Percentiles rank a stretch among this genome's conserved stretches.
These are phyloP conservation scores for Stenchaetothrips biformis DNA, from an alignment of 2,888 invertebrate genomes.

Conservation along the genomic window DNA sequence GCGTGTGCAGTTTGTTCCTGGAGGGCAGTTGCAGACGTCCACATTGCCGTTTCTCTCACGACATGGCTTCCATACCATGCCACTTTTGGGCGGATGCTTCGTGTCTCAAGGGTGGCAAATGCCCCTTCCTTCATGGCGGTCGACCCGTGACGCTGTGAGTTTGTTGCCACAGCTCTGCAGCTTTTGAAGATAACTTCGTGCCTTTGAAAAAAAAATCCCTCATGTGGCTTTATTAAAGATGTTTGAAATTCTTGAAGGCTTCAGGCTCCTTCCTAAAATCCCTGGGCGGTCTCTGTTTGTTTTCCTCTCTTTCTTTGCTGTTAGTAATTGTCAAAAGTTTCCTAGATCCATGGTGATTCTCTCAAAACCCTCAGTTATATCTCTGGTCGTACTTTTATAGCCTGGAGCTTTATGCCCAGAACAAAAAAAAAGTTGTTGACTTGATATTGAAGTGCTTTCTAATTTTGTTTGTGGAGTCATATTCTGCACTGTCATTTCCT, in stretches of 20 bases:
- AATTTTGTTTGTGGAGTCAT: neutral
- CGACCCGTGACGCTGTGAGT: constrained; percentile 11
- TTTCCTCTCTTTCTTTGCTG: neutral
- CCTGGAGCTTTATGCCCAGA: neutral
- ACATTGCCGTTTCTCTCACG: constrained; percentile 50
- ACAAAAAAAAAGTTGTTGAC: neutral
- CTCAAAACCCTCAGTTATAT: too few species aligned
- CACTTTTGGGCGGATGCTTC: constrained; percentile 49
- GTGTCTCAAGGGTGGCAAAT: constrained; percentile 47
- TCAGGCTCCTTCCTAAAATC: neutral
- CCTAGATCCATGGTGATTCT: too few species aligned
- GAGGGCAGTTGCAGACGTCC: constrained; percentile 48
- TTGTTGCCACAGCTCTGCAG: constrained; percentile 16
- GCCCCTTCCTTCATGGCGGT: constrained; percentile 39
- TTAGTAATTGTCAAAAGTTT: too few species aligned
- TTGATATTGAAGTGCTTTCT: neutral
- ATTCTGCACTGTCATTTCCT: too few species aligned
- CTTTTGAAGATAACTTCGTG: neutral
- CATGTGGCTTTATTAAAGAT: too few species aligned
- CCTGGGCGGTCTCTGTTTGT: neutral
- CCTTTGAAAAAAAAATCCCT: too few species aligned
- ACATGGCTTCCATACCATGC: constrained; percentile 48
- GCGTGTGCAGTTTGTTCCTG: constrained; percentile 44
- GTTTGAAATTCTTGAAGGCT: neutral
- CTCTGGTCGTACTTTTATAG: neutral